Evolutionary conservation across 1,140 invertebrate species (phyloP).

Genomic region (Calephelis virginiensis): DNA sequence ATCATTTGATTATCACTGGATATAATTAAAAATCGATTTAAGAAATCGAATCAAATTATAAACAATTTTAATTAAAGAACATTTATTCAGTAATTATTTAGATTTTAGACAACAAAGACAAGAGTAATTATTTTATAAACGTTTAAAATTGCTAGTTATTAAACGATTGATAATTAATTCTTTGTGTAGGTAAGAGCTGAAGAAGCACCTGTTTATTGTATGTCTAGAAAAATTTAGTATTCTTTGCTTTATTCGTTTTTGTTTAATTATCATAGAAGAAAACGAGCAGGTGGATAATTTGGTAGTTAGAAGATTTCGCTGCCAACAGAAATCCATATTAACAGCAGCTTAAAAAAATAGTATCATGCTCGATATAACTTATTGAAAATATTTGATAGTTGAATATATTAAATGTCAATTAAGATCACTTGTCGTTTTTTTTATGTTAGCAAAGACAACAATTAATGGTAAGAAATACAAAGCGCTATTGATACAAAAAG

Average conservation of each 20-base stretch:
- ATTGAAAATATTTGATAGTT: too few relatives aligned
- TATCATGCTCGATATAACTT: too few relatives aligned
- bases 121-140: conserved; percentile 1
- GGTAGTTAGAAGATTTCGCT: too few relatives aligned
- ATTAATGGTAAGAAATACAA: too few relatives aligned
- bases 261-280: too few relatives aligned
- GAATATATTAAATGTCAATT: too few relatives aligned
- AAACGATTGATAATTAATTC: conserved; percentile 4
- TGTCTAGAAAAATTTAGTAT: neutral
- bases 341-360: too few relatives aligned
- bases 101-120: conserved; percentile 9
- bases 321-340: too few relatives aligned
- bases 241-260: neutral
- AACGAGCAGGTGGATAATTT: too few relatives aligned
- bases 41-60: conserved; percentile 14
- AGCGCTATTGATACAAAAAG: too few relatives aligned
- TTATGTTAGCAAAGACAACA: too few relatives aligned
- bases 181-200: neutral
- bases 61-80: conserved; percentile 6
- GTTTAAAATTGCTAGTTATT: conserved; percentile 8
- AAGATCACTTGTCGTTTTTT: too few relatives aligned
- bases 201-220: neutral
- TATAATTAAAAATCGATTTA: conserved; percentile 2
- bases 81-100: conserved; percentile 4
- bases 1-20: neutral